Evolutionary conservation across 1,140 invertebrate species (phyloP), one percentile per base, ranked within the genome.

Genomic region (Euura saliciscinereae): DNA sequence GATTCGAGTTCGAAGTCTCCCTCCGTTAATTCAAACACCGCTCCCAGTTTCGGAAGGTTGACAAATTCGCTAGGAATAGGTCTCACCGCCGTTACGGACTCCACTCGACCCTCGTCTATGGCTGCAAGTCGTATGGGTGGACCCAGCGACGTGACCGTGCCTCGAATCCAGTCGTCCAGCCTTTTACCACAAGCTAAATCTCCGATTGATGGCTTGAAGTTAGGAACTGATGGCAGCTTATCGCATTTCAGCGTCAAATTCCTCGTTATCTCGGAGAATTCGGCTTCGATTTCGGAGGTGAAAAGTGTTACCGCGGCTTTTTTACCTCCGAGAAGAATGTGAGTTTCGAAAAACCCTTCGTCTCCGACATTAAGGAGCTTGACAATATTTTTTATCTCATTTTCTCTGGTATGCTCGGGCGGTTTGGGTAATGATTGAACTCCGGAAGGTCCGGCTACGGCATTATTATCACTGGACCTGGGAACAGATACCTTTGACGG

Each of bases 131-230:
- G 77, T 6, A 79, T 66, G 6, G 73, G 10, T 4, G 78, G 72
- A 8, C 65, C 71, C 2, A 66, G 3, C 2, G 73, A 13, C 5
- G 80, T 6, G 2, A 85, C 77, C 69, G 80, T 78, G 43, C 84
- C 83, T 43, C 85, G 79, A 6, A 77, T 46, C 85, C 85, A 87
- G 7, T 77, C 77, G 4, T 51, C 65, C 4, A 76, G 72, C 2
- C 46, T 10, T 45, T 28, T 66, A 2, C 79, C 81, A 65, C 77
- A 80, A 67, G 85, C 71, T 2, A 81, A 71, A 11, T 85, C 82
- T 43, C 76, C 80, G 4, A 79, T 4, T 13, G 79, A 70, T 8
- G 81, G 80, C 13, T 80, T 85, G 59, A 68, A 79, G 51, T 59
- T 59, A n/a, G 51, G 51, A 59, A 11, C 51, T 6, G 6, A 8